Conservation (phyloP, 2,888 invertebrate species). For the Lasioglossum calceatum region DNA sequence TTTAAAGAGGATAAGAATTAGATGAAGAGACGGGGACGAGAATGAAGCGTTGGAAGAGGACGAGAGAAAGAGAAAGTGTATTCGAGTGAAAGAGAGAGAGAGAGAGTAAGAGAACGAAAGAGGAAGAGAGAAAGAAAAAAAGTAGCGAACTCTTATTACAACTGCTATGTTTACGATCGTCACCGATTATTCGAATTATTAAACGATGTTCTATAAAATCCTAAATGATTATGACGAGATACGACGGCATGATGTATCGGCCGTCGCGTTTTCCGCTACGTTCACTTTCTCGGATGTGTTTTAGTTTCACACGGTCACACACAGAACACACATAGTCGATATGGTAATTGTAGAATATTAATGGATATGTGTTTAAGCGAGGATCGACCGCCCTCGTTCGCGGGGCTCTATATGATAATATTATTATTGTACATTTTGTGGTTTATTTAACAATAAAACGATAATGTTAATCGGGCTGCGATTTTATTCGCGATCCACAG, state of each 20-base stretch:
- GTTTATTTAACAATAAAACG: conserved; percentile 84
- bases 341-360: conserved; percentile 81
- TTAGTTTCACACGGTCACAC: conserved; percentile 73
- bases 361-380: conserved; percentile 81
- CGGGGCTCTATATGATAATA: conserved; percentile 77
- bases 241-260: conserved; percentile 64
- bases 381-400: conserved; percentile 76
- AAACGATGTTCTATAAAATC: conserved; percentile 75
- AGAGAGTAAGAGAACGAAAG: neutral
- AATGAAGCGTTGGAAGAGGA: neutral
- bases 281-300: conserved; percentile 75
- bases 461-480: conserved; percentile 73
- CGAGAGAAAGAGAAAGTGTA: neutral
- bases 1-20: conserved; percentile 55
- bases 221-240: conserved; percentile 74
- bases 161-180: conserved; percentile 86
- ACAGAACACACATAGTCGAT: conserved; percentile 72
- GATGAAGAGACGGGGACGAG: neutral
- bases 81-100: neutral
- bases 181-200: conserved; percentile 83
- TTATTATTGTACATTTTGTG: conserved; percentile 84
- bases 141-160: conserved; percentile 77
- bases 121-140: conserved; percentile 24
- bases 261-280: conserved; percentile 68
- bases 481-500: conserved; percentile 36